Evolutionary conservation across 1,140 invertebrate species (phyloP), one percentile per base, ranked within the genome.

Genomic region (Arctopsyche grandis): DNA sequence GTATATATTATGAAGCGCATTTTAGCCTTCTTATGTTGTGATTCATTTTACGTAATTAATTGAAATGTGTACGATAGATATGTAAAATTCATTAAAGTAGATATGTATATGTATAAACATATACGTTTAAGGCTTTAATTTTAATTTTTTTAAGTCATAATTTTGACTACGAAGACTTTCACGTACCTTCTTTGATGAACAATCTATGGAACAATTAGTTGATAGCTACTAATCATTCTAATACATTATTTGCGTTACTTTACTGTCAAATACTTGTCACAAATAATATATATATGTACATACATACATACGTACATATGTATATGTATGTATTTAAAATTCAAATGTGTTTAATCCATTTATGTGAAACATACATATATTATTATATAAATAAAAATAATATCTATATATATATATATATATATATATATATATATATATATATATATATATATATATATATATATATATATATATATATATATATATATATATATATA

Each of bases 1-100:
- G 81, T 82, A 82, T 58, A 82, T 82, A 82, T 79, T 78, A 82
- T 60, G 81, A 82, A 82, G 70, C 43, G 81, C 79, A 75, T 77
- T 16, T 79, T 80, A 79, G 81, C 81, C 81, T 82, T 82, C 81
- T 80, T 82, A 78, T 80, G 81, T 82, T 82, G 81, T 82, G 81
- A 80, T 82, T 80, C 78, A 79, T 82, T 82, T 82, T 78, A 82
- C 56, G 78, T 80, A 82, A 79, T 74, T 79, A 12, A 74, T 74
- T 74, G n/a, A 38, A 26, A 75, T 44, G 58, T 76, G 56, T 63
- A 66, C 21, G 63, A 77, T 48, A 77, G 44, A 69, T 46, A 66
- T 66, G 24, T 29, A 66, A 66, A 66, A 66, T 66, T 26, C 63
- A 66, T 66, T 26, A 66, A 75, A 56, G 43, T 71, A 52, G 16